Percentiles rank a stretch among this genome's conserved stretches.
Evolutionary conservation across 37 sponge, comb jelly and placozoan genomes (phyloP).

Genomic region (Oopsacas minuta): DNA sequence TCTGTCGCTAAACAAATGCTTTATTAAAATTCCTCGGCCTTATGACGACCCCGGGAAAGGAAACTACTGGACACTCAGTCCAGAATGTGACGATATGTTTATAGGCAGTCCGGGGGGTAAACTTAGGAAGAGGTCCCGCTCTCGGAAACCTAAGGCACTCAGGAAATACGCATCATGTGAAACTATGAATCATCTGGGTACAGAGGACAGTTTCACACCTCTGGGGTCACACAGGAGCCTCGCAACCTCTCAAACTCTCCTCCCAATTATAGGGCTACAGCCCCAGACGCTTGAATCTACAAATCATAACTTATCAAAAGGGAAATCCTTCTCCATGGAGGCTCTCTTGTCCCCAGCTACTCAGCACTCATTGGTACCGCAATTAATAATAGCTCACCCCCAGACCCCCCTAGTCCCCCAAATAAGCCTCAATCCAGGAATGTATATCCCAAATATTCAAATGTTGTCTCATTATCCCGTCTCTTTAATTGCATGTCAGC

Average conservation of each 20-base stretch:
- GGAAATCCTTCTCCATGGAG: slow-evolving; percentile 14
- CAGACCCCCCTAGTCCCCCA: neutral
- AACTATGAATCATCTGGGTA: neutral
- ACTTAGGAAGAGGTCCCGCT: slow-evolving; percentile 59
- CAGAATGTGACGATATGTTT: slow-evolving; percentile 76
- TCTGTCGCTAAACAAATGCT: slow-evolving; percentile 87
- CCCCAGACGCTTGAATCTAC: neutral
- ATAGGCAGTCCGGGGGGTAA: slow-evolving; percentile 73
- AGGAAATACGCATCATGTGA: neutral
- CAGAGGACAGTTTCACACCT: slow-evolving; percentile 18
- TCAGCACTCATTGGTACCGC: neutral
- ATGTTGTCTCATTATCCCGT: neutral
- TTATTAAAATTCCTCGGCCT: slow-evolving; percentile 83
- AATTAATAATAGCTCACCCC: neutral
- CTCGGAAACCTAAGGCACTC: slow-evolving; percentile 25
- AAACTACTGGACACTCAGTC: slow-evolving; percentile 89
- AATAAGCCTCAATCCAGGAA: neutral
- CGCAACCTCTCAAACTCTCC: neutral
- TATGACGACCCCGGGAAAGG: slow-evolving; percentile 95
- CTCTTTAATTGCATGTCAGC: neutral
- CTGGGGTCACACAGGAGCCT: neutral
- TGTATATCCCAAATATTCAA: neutral
- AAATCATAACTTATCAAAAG: neutral
- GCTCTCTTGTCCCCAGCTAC: neutral
- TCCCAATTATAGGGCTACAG: neutral